Evolutionary conservation across 2,888 invertebrate genomes (phyloP).

Genomic region (Eurytoma californica): DNA sequence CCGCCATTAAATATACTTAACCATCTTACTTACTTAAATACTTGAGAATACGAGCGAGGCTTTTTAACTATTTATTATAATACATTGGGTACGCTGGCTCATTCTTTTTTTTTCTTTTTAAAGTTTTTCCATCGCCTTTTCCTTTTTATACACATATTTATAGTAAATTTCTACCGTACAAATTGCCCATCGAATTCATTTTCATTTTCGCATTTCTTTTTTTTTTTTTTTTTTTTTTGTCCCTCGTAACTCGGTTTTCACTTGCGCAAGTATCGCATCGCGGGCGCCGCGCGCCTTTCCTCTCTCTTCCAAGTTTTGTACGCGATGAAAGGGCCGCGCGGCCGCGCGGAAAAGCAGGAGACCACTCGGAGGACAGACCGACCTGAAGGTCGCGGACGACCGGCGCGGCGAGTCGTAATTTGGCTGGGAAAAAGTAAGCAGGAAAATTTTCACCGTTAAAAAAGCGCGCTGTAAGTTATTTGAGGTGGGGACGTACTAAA

Average conservation of each 20-base stretch:
- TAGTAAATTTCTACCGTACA: neutral
- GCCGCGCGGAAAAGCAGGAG: too few species aligned
- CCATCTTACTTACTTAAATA: constrained; percentile 61
- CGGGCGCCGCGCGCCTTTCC: neutral
- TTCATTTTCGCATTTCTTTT: neutral
- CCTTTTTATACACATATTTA: constrained; percentile 1
- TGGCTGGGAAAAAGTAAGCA: too few species aligned
- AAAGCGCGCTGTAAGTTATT: too few species aligned
- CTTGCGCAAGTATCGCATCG: constrained; percentile 18
- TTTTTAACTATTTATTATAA: constrained; percentile 63
- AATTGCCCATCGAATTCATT: neutral
- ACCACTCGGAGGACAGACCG: too few species aligned
- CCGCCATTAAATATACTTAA: constrained; percentile 32
- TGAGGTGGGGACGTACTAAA: too few species aligned
- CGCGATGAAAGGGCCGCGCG: too few species aligned
- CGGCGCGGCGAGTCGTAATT: too few species aligned
- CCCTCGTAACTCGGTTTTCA: neutral
- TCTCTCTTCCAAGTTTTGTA: neutral
- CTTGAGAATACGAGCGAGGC: constrained; percentile 72
- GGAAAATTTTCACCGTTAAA: too few species aligned
- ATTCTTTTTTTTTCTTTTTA: constrained; percentile 16
- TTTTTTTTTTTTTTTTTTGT: neutral
- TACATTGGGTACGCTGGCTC: constrained; percentile 59
- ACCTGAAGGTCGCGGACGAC: too few species aligned
- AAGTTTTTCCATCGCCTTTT: neutral